Evolutionary conservation across 2,797 vertebrate genomes (phyloP).

Genomic region (Hypotaenidia philippensis): DNA sequence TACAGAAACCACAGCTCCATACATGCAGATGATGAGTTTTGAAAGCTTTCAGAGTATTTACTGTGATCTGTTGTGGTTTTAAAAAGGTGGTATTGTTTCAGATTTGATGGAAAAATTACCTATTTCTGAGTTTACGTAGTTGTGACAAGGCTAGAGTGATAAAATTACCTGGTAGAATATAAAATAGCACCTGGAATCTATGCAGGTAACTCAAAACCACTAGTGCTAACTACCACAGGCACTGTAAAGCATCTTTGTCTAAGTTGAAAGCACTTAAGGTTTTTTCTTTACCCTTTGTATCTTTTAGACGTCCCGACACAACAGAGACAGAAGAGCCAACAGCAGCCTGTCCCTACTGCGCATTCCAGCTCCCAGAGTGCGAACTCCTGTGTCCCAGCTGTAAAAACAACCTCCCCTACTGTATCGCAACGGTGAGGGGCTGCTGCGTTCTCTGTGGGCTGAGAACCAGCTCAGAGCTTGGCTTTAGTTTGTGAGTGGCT

Average conservation of each 20-base stretch:
- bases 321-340: constrained; percentile 91
- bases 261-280: background rate
- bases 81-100: background rate
- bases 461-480: background rate
- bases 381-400: constrained; percentile 94
- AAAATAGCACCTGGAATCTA: background rate
- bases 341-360: constrained; percentile 91
- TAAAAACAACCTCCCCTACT: constrained; percentile 96
- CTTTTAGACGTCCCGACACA: constrained; percentile 87
- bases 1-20: background rate
- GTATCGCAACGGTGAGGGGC: constrained; percentile 90
- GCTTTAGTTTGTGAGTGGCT: background rate
- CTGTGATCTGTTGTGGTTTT: background rate
- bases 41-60: background rate
- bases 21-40: background rate
- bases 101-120: background rate
- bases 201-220: background rate
- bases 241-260: background rate
- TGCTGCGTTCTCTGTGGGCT: background rate
- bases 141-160: background rate
- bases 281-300: background rate
- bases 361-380: constrained; percentile 89
- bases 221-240: background rate
- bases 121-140: background rate
- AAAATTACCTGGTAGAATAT: background rate